These are phyloP conservation scores for Drosophila paulistorum DNA, from an alignment of 1,140 invertebrate genomes.

Conservation along the genomic window DNA sequence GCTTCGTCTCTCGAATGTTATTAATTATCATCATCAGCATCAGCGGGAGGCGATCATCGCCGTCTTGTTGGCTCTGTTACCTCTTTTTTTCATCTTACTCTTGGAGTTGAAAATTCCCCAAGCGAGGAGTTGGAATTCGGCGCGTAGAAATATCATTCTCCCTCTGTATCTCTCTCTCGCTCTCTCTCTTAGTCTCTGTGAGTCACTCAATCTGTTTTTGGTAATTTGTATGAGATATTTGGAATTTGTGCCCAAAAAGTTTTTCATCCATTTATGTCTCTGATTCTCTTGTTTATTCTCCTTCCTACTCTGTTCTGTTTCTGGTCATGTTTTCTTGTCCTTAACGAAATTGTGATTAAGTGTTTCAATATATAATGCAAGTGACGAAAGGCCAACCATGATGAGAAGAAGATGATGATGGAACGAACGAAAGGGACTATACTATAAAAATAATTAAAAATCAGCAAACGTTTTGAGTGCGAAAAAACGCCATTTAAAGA, in stretches of 20 bases:
- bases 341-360: constrained; percentile 81
- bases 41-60: constrained; percentile 59
- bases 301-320: constrained; percentile 1
- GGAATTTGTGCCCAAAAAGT: constrained; percentile 50
- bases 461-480: constrained; percentile 76
- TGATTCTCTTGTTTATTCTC: neutral
- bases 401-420: constrained; percentile 55
- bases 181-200: constrained; percentile 8
- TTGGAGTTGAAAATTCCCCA: constrained; percentile 57
- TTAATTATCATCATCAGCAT: constrained; percentile 68
- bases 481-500: constrained; percentile 82
- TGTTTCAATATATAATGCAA: constrained; percentile 78
- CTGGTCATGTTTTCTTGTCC: constrained; percentile 51
- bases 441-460: constrained; percentile 74
- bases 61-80: constrained; percentile 28
- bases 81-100: constrained; percentile 21
- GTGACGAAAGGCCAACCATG: constrained; percentile 66
- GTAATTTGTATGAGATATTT: constrained; percentile 81
- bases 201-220: constrained; percentile 51
- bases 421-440: constrained; percentile 13
- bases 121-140: constrained; percentile 58
- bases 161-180: constrained; percentile 27
- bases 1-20: constrained; percentile 49
- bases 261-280: constrained; percentile 70
- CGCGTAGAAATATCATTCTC: constrained; percentile 77